These are phyloP conservation scores for Alcedo quadribrachys DNA, from an alignment of 2,797 vertebrate species.

Conservation along the genomic window DNA sequence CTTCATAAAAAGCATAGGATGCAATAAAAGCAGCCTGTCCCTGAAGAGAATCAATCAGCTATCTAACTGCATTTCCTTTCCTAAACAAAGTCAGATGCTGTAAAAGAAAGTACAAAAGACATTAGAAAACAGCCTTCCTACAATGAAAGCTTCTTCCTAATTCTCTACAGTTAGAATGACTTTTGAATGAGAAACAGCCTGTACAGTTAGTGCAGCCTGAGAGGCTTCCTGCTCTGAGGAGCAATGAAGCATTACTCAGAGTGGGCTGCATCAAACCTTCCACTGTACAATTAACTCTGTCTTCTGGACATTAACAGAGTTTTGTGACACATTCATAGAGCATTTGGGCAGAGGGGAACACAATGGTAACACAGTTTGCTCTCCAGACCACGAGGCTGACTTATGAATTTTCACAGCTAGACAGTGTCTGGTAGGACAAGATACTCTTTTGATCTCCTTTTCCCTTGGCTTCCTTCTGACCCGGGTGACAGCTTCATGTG, in stretches of 20 bases:
- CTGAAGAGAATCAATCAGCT: constrained; percentile 33
- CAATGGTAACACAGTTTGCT: background rate
- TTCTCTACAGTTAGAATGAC: constrained; percentile 67
- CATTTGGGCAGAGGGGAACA: background rate
- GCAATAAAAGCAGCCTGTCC: constrained; percentile 18
- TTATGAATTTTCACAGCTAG: background rate
- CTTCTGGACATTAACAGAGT: background rate
- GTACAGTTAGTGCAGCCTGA: constrained; percentile 51
- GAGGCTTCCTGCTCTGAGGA: constrained; percentile 49
- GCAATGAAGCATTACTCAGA: constrained; percentile 24
- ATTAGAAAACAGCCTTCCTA: constrained; percentile 39
- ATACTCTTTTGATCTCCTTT: background rate
- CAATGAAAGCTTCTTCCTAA: constrained; percentile 60
- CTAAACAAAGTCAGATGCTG: constrained; percentile 50
- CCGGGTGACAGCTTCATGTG: background rate
- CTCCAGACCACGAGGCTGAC: background rate
- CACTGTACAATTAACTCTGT: background rate
- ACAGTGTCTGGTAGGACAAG: background rate
- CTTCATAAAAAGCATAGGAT: constrained; percentile 9
- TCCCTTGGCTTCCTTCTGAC: background rate
- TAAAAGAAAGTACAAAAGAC: constrained; percentile 50
- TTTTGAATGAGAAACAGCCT: constrained; percentile 63
- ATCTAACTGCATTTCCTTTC: constrained; percentile 48
- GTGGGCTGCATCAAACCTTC: background rate
- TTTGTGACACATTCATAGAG: background rate